These are phyloP conservation scores for Helogale parvula DNA, from an alignment of 2,113 vertebrate genomes.

Conservation along the genomic window DNA sequence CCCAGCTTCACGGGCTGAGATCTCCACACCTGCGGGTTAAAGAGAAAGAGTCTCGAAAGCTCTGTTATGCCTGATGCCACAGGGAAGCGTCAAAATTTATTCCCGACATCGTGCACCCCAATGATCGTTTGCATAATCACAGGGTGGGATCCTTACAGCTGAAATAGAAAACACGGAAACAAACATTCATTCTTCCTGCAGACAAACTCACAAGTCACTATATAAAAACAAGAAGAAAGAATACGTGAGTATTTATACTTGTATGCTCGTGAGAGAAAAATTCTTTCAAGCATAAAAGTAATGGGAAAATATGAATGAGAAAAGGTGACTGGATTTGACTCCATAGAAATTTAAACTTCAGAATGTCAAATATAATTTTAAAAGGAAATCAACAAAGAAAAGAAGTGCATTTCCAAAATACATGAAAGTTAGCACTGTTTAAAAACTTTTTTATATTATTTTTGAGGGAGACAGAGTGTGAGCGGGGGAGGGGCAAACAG, in stretches of 20 bases:
- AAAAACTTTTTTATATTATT: background rate
- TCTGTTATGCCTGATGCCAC: background rate
- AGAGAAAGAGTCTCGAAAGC: background rate
- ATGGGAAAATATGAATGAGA: background rate
- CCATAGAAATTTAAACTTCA: background rate
- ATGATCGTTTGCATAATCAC: background rate
- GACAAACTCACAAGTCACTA: background rate
- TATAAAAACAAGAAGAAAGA: background rate
- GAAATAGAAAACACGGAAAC: background rate
- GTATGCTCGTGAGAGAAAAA: background rate
- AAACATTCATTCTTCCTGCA: background rate
- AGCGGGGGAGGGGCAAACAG: no score
- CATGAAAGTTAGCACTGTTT: background rate
- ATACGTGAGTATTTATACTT: background rate
- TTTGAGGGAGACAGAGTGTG: no score
- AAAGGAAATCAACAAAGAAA: background rate
- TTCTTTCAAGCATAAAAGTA: background rate
- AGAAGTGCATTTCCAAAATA: background rate
- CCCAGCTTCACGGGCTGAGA: conserved; percentile 84
- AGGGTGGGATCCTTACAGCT: background rate
- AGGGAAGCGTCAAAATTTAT: no score
- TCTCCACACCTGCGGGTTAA: conserved; percentile 82
- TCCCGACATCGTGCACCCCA: no score
- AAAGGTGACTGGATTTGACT: background rate
- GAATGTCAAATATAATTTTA: background rate